Base-by-base conservation (phyloP, 2,797 vertebrate species). In the Hemitrygon akajei region DNA sequence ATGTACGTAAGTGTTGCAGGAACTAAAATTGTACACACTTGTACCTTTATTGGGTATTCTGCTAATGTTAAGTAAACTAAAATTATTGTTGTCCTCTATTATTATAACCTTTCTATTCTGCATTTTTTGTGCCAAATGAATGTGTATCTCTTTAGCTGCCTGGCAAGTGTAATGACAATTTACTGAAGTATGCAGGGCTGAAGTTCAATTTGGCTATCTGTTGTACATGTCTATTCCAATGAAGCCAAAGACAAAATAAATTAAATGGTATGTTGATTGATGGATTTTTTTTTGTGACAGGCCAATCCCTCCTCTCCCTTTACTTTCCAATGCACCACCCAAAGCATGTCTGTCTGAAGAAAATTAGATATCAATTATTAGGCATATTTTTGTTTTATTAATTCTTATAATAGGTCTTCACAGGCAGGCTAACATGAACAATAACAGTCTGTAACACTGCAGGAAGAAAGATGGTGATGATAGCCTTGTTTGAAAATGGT, bases 11-110 rank as follows among this genome's bases (percentile, higher is more conserved):
- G 10, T n/a, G 60, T 75, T 40, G 27, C 40, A 14, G 58, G 18
- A 63, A 63, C 71, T 9, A 69, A 75, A 94, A 58, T 11, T 93
- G 94, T 95, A 94, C 95, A 93, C 94, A 95, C 94, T 89, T 94
- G 93, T 93, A n/a, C n/a, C 71, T 75, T 76, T 93, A 93, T 75
- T 75, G 91, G 73, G 40, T 76, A 76, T 56, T 76, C 40, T 75
- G 91, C 25, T 56, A 40, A 2, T n/a, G 30, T 3, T 93, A 18
- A 93, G 27, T 76, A 93, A 93, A 76, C 91, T 75, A 18, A 93
- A 58, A 25, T 37, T 25, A 9, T 87, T 63, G 69, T 89, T 89
- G 86, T 69, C 58, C 82, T 86, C 82, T 12, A 86, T 86, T 60
- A 25, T n/a, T 20, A 66, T 9, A 89, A 69, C n/a, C 37, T 63